A percentile compares a stretch with the other conserved stretches of the same genome.
Conservation (phyloP, 2,113 vertebrate genomes). For the Protomyctophum bolini region DNA sequence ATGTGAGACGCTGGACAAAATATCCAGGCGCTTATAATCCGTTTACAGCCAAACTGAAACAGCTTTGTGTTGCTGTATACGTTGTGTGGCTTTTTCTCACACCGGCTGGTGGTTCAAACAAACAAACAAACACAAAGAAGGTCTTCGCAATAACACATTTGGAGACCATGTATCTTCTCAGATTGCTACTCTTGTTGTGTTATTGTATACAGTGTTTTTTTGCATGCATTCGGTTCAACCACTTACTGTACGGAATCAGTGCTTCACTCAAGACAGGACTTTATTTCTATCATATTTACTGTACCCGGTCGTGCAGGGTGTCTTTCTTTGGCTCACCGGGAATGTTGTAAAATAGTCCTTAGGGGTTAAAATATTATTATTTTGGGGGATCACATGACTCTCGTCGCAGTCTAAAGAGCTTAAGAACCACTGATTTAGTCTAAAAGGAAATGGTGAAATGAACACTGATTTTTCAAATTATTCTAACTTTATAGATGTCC, state of each 20-base stretch:
- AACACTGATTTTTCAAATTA: too few relatives aligned
- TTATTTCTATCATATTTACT: too few relatives aligned
- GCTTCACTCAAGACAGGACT: too few relatives aligned
- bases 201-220: constrained; percentile 11
- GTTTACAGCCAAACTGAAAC: constrained; percentile 1
- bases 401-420: too few relatives aligned
- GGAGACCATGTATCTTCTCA: constrained; percentile 23
- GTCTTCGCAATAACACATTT: constrained; percentile 62
- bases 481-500: not conserved
- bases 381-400: too few relatives aligned
- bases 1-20: not conserved
- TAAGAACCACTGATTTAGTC: too few relatives aligned
- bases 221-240: constrained; percentile 40
- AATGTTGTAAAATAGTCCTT: too few relatives aligned
- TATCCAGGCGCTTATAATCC: not conserved
- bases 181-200: constrained; percentile 13
- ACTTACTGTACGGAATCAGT: too few relatives aligned
- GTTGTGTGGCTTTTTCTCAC: not conserved
- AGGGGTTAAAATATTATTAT: too few relatives aligned
- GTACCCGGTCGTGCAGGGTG: too few relatives aligned
- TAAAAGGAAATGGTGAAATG: too few relatives aligned
- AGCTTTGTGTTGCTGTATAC: not conserved
- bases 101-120: not conserved
- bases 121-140: not conserved
- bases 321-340: too few relatives aligned